Base-by-base conservation (phyloP, 2,113 vertebrate species). In the Pelusios castaneus region DNA sequence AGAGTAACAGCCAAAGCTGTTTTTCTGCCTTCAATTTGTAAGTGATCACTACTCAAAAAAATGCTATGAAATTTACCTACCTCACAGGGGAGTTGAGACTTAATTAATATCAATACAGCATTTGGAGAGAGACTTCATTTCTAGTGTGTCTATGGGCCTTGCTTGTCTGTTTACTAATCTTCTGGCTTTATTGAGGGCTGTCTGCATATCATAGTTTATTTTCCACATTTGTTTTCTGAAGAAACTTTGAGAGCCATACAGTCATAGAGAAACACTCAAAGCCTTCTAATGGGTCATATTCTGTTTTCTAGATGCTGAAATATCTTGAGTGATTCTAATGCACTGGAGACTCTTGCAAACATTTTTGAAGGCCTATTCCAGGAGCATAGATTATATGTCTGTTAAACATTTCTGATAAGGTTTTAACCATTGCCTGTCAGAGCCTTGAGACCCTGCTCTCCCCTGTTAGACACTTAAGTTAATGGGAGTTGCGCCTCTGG, bases 41-140 rank as follows among this genome's bases (percentile, higher is more conserved):
- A 85, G 80, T 60, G 91, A 94, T 89, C 94, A 93, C 88, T 89
- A 88, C 89, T 92, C 88, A 92, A 80, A 58, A 67, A 94, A 93
- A 93, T 0, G 8, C n/a, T n/a, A 45, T 97, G 87, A 94, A 97
- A 93, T 92, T 73, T 83, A 63, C 63, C 54, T 90, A 58, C 89
- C 87, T 96, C 0, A 0, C 54, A 89, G 88, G 12, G 88, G 84
- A 96, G 77, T 54, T 91, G 89, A 75, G 89, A 85, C 92, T 92
- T 97, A 95, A 95, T 93, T 93, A 56, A 73, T 49, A 77, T 85
- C 92, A 76, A 79, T 51, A 45, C 29, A 29, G 41, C 80, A 60
- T 67, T 84, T 21, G 80, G 86, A 90, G 43, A 54, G 73, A 81
- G 5, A 2, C 29, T 77, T 70, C 34, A 21, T 38, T 60, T 60